These are phyloP conservation scores for Dromiciops gliroides DNA, from an alignment of 2,113 vertebrate genomes.

Conservation along the genomic window DNA sequence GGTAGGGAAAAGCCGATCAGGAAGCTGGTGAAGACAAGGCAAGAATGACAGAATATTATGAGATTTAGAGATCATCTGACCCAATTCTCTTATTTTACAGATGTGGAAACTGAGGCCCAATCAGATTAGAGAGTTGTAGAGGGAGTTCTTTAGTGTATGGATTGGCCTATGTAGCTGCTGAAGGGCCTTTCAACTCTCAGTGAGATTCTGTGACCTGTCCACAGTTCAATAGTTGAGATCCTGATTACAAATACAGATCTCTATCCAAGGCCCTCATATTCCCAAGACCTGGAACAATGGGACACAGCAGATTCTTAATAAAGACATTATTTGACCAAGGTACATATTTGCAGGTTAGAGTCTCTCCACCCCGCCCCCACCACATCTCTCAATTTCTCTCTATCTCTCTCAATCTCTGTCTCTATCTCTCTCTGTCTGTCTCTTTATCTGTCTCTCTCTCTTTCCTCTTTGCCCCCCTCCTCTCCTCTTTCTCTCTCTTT, in stretches of 20 bases:
- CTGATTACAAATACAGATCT: background rate
- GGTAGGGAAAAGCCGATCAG: background rate
- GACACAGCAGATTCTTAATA: background rate
- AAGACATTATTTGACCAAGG: background rate
- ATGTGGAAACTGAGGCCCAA: slow-evolving; percentile 34
- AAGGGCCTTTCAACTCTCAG: background rate
- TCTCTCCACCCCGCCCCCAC: background rate
- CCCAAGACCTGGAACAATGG: background rate
- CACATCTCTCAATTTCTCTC: background rate
- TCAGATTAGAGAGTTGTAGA: background rate
- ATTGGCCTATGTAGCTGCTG: background rate
- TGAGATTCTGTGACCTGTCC: background rate
- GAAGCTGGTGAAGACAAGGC: background rate
- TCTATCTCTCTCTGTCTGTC: background rate
- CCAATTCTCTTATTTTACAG: slow-evolving; percentile 45
- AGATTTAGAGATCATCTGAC: background rate
- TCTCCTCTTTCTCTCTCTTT: background rate
- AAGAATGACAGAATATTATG: background rate
- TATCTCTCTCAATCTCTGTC: background rate
- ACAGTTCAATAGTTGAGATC: background rate
- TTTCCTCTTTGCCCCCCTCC: background rate
- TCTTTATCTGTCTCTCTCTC: no score
- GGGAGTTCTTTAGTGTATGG: background rate
- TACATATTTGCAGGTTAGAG: background rate
- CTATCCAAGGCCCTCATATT: background rate